phyloP scores from a whole-genome alignment of 2,113 vertebrate genomes.

The Mohoua ochrocephala region DNA sequence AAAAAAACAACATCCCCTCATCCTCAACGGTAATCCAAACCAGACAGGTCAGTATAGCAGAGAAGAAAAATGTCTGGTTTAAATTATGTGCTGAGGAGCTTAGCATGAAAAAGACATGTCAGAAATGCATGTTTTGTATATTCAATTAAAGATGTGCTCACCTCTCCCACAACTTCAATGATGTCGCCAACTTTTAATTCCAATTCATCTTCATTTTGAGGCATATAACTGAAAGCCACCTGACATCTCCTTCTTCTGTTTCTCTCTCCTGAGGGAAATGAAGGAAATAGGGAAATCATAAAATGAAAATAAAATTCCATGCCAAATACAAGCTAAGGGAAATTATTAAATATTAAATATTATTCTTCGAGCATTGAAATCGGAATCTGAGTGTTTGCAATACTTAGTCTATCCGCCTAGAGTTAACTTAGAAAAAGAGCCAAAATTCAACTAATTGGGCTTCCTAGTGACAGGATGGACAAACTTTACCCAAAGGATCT shows the following conservation, averaged over 20 bases:
- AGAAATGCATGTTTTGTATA: background rate
- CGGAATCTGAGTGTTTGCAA: background rate
- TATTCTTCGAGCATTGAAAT: background rate
- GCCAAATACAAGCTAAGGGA: conserved; percentile 2
- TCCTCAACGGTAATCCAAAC: background rate
- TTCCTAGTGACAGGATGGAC: background rate
- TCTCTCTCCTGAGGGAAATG: conserved; percentile 78
- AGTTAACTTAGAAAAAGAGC: background rate
- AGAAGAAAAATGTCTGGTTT: background rate
- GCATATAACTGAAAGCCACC: conserved; percentile 94
- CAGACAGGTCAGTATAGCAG: background rate
- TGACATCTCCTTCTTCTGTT: conserved; percentile 91
- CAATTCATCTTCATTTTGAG: conserved; percentile 96
- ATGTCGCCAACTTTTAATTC: conserved; percentile 95
- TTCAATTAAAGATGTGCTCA: conserved; percentile 52
- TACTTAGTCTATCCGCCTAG: background rate
- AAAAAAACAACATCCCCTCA: background rate
- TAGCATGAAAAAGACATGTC: background rate
- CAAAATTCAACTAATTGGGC: background rate
- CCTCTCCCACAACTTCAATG: conserved; percentile 92
- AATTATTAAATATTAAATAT: background rate
- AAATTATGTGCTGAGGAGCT: background rate
- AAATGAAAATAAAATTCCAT: background rate
- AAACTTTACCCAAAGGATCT: background rate
- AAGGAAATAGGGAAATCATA: background rate